These are phyloP conservation scores for Enhydra lutris DNA, from an alignment of 2,113 vertebrate genomes.

Conservation along the genomic window DNA sequence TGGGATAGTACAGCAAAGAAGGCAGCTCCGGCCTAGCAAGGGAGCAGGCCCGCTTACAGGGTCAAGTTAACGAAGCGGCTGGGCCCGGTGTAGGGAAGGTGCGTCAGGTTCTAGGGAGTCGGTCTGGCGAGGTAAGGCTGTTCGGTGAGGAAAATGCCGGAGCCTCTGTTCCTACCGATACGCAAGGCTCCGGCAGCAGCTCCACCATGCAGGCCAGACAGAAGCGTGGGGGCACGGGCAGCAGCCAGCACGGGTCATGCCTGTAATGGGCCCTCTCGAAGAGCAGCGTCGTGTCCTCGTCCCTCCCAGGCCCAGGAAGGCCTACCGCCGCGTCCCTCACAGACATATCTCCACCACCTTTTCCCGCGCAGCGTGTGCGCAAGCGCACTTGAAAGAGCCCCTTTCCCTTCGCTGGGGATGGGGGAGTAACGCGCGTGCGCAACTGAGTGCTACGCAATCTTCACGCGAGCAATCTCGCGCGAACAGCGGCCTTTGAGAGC, in stretches of 20 bases:
- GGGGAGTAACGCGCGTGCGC: neutral
- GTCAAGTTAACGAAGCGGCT: too few relatives aligned
- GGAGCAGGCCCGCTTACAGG: neutral
- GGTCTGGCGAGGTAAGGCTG: neutral
- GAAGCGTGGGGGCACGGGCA: conserved; percentile 72
- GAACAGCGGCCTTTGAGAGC: accelerated
- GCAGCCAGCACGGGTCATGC: conserved; percentile 85
- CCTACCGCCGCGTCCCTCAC: neutral
- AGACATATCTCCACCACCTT: neutral
- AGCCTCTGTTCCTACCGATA: conserved; percentile 80
- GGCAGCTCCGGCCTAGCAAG: neutral
- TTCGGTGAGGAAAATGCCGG: accelerated
- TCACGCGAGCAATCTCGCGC: accelerated
- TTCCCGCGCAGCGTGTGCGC: conserved; percentile 55
- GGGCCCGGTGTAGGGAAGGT: too few relatives aligned
- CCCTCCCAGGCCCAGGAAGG: accelerated
- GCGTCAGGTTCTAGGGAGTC: accelerated
- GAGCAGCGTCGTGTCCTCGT: conserved; percentile 47
- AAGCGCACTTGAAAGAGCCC: conserved; percentile 8
- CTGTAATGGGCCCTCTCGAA: conserved; percentile 80
- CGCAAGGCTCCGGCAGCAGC: conserved; percentile 81
- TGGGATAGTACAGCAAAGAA: neutral
- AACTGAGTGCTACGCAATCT: accelerated
- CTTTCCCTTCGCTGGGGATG: too few relatives aligned
- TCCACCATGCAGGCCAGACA: conserved; percentile 91